Evolutionary conservation across 2,113 vertebrate species (phyloP).

Genomic region (Syngnathus floridae): DNA sequence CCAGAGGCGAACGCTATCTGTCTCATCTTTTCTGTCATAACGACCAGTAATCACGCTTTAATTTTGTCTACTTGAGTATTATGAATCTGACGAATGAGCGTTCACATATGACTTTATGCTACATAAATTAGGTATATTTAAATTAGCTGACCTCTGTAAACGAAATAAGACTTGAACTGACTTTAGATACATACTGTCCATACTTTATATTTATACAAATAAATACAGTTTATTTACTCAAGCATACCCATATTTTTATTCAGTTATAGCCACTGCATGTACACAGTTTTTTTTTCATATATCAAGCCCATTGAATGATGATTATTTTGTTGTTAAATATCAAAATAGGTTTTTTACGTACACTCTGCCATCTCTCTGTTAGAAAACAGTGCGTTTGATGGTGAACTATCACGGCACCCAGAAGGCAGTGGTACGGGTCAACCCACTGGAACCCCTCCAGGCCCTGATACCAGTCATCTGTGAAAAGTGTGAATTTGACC

Average conservation of each 20-base stretch:
- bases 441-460: constrained; percentile 78
- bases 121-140: too few species aligned
- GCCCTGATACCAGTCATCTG: constrained; percentile 84
- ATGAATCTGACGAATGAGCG: background rate
- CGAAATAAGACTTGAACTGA: too few species aligned
- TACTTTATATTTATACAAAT: too few species aligned
- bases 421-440: constrained; percentile 90
- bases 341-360: background rate
- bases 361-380: constrained; percentile 11
- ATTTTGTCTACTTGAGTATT: background rate
- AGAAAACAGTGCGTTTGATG: constrained; percentile 91
- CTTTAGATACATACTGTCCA: too few species aligned
- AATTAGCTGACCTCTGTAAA: too few species aligned
- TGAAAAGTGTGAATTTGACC: constrained; percentile 89
- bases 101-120: background rate
- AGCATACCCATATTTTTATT: background rate
- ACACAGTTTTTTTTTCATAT: background rate
- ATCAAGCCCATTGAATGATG: background rate
- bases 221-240: background rate
- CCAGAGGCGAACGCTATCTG: constrained; percentile 43
- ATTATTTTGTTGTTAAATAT: background rate
- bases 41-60: background rate
- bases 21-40: background rate
- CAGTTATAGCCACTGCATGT: background rate
- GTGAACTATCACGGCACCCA: constrained; percentile 90